Evolutionary conservation across 2,113 vertebrate species (phyloP).

Genomic region (Dasyornis broadbenti): DNA sequence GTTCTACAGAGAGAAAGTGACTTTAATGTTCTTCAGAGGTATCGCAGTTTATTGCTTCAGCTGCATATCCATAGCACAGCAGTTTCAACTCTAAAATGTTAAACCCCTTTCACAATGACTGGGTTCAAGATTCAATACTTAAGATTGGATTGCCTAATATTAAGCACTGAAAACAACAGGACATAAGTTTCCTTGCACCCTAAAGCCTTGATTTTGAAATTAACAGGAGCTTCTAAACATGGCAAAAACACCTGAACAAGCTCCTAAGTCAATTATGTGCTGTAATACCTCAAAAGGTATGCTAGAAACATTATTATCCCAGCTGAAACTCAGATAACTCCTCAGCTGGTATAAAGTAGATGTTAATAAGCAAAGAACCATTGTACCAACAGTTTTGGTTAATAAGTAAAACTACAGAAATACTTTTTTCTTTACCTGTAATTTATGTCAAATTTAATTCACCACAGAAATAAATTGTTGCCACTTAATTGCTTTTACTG

Average conservation of each 20-base stretch:
- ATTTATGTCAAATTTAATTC: slow-evolving; percentile 29
- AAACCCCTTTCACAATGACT: background rate
- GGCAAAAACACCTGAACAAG: background rate
- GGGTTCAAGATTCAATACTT: background rate
- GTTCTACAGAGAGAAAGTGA: background rate
- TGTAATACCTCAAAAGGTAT: background rate
- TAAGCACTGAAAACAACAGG: background rate
- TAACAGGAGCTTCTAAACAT: background rate
- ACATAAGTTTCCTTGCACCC: background rate
- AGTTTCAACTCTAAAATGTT: background rate
- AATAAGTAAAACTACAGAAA: background rate
- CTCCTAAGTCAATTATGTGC: background rate
- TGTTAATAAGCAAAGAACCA: background rate
- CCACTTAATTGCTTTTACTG: slow-evolving; percentile 33
- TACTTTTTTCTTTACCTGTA: background rate
- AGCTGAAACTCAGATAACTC: background rate
- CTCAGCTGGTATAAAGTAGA: background rate
- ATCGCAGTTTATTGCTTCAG: background rate
- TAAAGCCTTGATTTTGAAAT: background rate
- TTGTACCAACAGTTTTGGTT: background rate
- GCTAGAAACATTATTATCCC: background rate
- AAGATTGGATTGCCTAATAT: background rate
- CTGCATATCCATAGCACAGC: background rate
- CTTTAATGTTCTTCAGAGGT: background rate
- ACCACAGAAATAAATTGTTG: slow-evolving; percentile 1